Base-by-base conservation (phyloP, 2,888 invertebrate species). In the Rhyacophila evoluta region DNA sequence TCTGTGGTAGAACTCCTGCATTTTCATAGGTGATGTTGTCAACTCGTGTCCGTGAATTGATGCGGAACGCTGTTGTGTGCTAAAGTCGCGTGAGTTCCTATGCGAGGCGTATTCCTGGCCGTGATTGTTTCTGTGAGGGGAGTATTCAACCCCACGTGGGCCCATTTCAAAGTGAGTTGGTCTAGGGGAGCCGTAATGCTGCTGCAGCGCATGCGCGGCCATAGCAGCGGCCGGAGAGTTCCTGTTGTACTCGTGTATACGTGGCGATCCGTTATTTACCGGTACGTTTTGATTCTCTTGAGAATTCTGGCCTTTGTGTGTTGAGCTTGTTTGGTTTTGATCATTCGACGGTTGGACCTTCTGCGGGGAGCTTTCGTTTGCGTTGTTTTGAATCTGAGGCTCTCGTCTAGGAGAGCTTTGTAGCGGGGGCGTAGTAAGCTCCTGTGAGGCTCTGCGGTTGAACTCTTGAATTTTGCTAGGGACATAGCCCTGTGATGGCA, bases 141-240 rank as follows among this genome's bases (percentile, higher is more conserved):
- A 89, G 82, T 88, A 89, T 83, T 89, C 89, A 36, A 89, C 78
- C 0, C 89, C 89, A 0, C 89, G 86, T 0, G 89, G 88, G 2
- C 89, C 89, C 89, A 89, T 89, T 83, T 90, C 89, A 78, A 89
- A 89, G 83, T 89, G 89, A 0, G 89, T 89, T 72, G 89, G 88
- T 1, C 81, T 77, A n/a, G 80, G 80, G 19, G 82, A 79, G 3
- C 79, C 87, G 69, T 89, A 86, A 0, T 89, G 87, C 0, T 89
- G 88, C 27, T 82, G 82, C n/a, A 82, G 87, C 0, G 89, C 87
- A 28, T 82, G 82, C 15, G 81, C 78, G 11, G 79, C 79, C 68
- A 79, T 72, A 80, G 89, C 89, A 0, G 89, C 79, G n/a, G 74
- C 69, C 0, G 79, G 75, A 39, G 76, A 79, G 68, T 79, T 73